Base-by-base conservation (phyloP, 2,113 vertebrate genomes). In the Lagopus muta region DNA sequence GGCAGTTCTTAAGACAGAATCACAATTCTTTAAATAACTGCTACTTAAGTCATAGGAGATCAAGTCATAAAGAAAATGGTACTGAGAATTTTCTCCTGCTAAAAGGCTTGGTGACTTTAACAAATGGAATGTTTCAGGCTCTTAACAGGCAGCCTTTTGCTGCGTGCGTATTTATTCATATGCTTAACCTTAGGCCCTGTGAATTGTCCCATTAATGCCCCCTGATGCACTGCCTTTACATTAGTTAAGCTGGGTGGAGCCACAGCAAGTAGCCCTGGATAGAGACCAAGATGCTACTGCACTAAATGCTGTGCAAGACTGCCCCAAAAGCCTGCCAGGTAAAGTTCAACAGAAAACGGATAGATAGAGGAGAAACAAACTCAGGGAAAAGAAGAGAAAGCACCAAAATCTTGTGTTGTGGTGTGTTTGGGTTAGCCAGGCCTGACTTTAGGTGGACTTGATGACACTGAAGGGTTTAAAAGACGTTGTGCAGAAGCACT, bases 151-250 rank as follows among this genome's bases (percentile, higher is more conserved):
- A 90, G 69, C 60, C 57, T 60, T 34, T 88, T 69, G 43, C 47
- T 84, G 67, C 65, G 62, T 40, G 40, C 47, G 2, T 73, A 83
- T 93, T 96, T 93, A 92, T 93, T 89, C 82, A 72, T 64, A 86
- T 30, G 65, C 72, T 96, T 93, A 91, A 93, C 89, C 88, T 13
- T 85, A 87, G 79, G 34, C 79, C 74, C 85, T 28, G 66, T 61
- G 85, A 94, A 87, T 71, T 75, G 89, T 74, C 47, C 87, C 82
- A 7, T 6, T 64, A 88, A 77, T 2, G 55, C 50, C 50, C 82
- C 64, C 27, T 58, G 84, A 36, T 67, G 75, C 75, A 69, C 45
- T 89, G 60, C 62, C 66, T 71, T 92, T 91, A 60, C 61, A 60
- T 21, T 73, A 43, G 22, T 92, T 77, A 77, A 85, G n/a, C 57